A percentile compares a stretch with the other conserved stretches of the same genome.
Evolutionary conservation across 2,888 invertebrate genomes (phyloP).

Genomic region (Platycnemis pennipes): DNA sequence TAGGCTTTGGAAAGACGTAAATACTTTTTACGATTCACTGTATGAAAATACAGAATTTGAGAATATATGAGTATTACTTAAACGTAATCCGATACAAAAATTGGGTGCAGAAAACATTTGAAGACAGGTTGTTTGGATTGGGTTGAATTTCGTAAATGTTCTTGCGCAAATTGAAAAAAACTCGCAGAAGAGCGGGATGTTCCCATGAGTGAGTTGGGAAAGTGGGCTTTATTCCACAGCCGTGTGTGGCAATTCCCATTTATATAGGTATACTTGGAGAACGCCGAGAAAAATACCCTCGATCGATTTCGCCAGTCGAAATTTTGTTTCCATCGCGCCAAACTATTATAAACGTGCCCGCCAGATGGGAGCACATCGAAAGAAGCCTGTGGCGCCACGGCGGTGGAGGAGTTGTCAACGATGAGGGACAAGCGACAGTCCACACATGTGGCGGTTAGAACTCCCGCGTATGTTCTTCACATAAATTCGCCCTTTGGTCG

Average conservation of each 20-base stretch:
- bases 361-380: neutral
- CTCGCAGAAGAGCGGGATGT: neutral
- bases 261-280: neutral
- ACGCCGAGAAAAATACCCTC: neutral
- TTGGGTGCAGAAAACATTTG: too few species aligned
- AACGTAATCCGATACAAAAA: too few species aligned
- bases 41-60: too few species aligned
- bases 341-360: neutral
- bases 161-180: neutral
- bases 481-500: too few species aligned
- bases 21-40: too few species aligned
- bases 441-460: neutral
- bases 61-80: too few species aligned
- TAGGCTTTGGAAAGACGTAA: too few species aligned
- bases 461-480: neutral
- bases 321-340: neutral
- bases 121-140: too few species aligned
- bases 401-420: neutral
- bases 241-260: neutral
- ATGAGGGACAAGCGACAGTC: neutral
- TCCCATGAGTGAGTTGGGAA: neutral
- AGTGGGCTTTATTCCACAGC: neutral
- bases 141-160: too few species aligned
- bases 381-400: neutral
- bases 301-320: conserved; percentile 15